Evolutionary conservation across 2,888 invertebrate genomes (phyloP).

Genomic region (Agrotis clavis): DNA sequence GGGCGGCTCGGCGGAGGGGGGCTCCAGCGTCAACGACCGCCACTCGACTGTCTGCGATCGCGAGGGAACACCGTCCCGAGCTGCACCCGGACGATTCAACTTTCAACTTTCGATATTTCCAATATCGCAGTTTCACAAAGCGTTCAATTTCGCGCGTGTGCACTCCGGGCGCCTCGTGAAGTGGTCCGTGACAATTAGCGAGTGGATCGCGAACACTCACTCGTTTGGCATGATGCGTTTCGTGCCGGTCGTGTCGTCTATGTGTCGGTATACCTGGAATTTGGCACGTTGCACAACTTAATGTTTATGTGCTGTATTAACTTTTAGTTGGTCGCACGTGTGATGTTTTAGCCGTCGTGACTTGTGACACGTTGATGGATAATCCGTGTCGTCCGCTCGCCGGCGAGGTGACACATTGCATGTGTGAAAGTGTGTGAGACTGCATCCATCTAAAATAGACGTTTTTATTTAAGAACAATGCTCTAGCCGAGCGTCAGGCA

Average conservation of each 20-base stretch:
- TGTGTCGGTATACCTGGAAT: slow-evolving; percentile 61
- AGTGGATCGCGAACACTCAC: slow-evolving; percentile 59
- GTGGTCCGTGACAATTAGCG: slow-evolving; percentile 53
- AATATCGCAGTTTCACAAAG: slow-evolving; percentile 52
- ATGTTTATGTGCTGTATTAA: slow-evolving; percentile 60
- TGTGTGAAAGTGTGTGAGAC: slow-evolving; percentile 81
- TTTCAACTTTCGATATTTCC: slow-evolving; percentile 74
- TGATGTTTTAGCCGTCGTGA: slow-evolving; percentile 46
- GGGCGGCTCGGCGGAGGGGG: slow-evolving; percentile 78
- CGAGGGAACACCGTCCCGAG: slow-evolving; percentile 81
- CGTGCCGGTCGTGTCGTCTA: slow-evolving; percentile 62
- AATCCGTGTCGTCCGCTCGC: slow-evolving; percentile 75
- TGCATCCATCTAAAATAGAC: slow-evolving; percentile 84
- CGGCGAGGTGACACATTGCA: slow-evolving; percentile 79
- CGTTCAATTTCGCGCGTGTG: slow-evolving; percentile 47
- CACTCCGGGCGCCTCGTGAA: slow-evolving; percentile 31
- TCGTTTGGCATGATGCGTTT: slow-evolving; percentile 64
- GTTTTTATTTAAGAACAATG: slow-evolving; percentile 84
- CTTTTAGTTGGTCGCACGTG: slow-evolving; percentile 62
- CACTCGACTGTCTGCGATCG: slow-evolving; percentile 86
- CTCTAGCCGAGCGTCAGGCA: slow-evolving; percentile 62
- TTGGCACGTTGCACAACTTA: slow-evolving; percentile 66
- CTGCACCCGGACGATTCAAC: slow-evolving; percentile 72
- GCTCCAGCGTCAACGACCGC: slow-evolving; percentile 90
- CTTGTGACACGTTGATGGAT: slow-evolving; percentile 75